Evolutionary conservation across 2,113 vertebrate species (phyloP).

Genomic region (Trogon surrucura): DNA sequence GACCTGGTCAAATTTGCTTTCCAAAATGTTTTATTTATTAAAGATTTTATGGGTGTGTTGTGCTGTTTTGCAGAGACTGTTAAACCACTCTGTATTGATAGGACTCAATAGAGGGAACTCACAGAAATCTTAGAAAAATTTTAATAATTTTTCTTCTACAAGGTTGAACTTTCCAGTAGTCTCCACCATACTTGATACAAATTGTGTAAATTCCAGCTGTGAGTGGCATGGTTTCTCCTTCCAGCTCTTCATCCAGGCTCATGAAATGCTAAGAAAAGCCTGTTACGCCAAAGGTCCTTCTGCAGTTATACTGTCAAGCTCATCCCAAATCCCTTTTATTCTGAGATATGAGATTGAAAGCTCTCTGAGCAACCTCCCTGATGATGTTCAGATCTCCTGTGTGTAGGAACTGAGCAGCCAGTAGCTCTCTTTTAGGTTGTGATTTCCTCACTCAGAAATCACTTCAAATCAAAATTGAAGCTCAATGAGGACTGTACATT

Average conservation of each 20-base stretch:
- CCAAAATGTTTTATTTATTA: not conserved
- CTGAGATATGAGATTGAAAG: not conserved
- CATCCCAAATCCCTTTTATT: not conserved
- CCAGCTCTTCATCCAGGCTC: not conserved
- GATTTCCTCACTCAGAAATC: constrained; percentile 36
- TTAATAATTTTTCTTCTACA: not conserved
- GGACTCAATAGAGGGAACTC: not conserved
- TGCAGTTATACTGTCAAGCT: not conserved
- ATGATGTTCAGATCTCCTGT: not conserved
- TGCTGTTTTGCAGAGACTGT: not conserved
- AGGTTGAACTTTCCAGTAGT: not conserved
- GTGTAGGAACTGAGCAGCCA: not conserved
- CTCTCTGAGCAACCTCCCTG: not conserved
- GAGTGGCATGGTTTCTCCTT: not conserved
- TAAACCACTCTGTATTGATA: not conserved
- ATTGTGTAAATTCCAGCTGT: not conserved
- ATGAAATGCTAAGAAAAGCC: not conserved
- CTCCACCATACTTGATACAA: not conserved
- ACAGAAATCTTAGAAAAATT: not conserved
- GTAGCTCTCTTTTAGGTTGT: not conserved
- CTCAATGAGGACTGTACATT: not conserved
- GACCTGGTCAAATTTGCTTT: not conserved
- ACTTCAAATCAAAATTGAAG: not conserved
- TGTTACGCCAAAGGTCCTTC: not conserved
- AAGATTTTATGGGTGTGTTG: constrained; percentile 5